Evolutionary conservation across 2,797 vertebrate species (phyloP), one percentile per base, ranked within the genome.

Genomic region (Galaxias olidus): DNA sequence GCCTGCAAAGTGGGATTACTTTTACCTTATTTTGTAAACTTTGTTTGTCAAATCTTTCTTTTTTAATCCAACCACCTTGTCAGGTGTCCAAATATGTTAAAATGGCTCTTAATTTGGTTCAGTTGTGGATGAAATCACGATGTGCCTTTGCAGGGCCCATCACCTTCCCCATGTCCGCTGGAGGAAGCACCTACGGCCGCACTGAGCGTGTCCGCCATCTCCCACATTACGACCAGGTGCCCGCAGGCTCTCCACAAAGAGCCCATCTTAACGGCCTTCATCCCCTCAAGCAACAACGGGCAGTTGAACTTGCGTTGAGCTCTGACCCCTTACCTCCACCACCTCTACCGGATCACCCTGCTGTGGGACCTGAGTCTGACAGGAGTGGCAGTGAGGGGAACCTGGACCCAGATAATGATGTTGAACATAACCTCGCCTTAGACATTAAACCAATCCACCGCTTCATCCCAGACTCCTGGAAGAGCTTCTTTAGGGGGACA

Each of bases 381-480:
- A 90, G 84, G 41, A 84, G 88, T 19, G 89, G 88, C 72, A 89
- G 86, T 7, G 93, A 94, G 59, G 89, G 78, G 15, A 77, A 85
- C 0, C 54, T 9, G 0, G 79, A 84, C 0, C 10, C 4, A 0
- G 73, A 86, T 56, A 78, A 86, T 0, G 84, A 86, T 1, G 79
- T 94, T 0, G 93, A 97, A 15, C 74, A 76, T 8, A 75, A 86
- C 59, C 79, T 86, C 0, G 84, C 87, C 0, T 79, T 94, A 0
- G 93, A 97, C 68, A 91, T 97, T 40, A 97, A 97, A 75, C 96
- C 96, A 0, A 90, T 98, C 0, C 91, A 95, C 65, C 94, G 95
- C 59, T 98, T 98, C 75, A 88, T 98, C 75, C 96, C 96, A 0
- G 94, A 97, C 83, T 97, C 89, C 43, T 94, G 94, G 94, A 96